Conservation (phyloP, 2,113 vertebrate species). For the Cochlearius cochlearius region DNA sequence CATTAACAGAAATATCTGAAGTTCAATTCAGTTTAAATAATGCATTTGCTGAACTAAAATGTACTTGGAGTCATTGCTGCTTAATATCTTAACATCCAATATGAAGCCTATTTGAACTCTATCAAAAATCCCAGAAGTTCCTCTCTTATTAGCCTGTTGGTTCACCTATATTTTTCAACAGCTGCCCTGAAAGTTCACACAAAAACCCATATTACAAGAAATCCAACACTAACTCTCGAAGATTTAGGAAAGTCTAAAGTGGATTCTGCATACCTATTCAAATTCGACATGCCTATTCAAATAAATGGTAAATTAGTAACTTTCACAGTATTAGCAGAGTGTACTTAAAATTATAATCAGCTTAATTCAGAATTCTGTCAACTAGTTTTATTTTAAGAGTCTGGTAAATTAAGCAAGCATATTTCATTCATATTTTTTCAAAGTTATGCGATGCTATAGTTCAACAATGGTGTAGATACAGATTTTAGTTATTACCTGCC, state of each 20-base stretch:
- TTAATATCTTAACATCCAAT: neutral
- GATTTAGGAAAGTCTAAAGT: neutral
- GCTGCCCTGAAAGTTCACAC: neutral
- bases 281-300: neutral
- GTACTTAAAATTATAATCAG: constrained; percentile 17
- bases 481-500: constrained; percentile 35
- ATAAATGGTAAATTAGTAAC: neutral
- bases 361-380: constrained; percentile 35
- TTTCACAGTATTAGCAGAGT: neutral
- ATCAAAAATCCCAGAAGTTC: neutral
- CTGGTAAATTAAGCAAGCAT: neutral
- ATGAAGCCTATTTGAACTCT: neutral
- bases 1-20: neutral
- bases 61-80: neutral
- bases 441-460: neutral
- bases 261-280: neutral
- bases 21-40: neutral
- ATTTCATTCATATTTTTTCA: neutral
- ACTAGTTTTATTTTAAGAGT: constrained; percentile 37
- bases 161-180: neutral
- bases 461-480: neutral
- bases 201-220: neutral
- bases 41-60: neutral
- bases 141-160: neutral
- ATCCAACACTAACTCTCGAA: neutral